Conservation (phyloP, 2,888 invertebrate species). For the Agriopis aurantiaria region DNA sequence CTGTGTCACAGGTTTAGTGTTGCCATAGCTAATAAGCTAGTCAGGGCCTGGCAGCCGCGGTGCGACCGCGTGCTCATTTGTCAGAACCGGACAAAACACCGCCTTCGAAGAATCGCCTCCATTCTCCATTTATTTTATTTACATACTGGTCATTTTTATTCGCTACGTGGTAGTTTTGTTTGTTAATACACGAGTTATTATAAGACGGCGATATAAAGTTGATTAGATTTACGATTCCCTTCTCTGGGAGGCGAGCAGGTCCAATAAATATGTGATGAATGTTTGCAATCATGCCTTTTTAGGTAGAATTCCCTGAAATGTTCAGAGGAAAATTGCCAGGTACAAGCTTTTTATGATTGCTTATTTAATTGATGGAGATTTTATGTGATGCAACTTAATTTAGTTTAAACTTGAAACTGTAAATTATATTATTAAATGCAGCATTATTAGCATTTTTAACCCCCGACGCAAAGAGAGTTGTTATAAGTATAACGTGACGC, state of each 20-base stretch:
- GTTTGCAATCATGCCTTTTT: slow-evolving; percentile 45
- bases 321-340: slow-evolving; percentile 19
- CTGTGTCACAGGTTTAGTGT: slow-evolving; percentile 8
- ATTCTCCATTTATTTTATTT: slow-evolving; percentile 61
- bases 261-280: slow-evolving; percentile 39
- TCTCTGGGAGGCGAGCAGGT: slow-evolving; percentile 36
- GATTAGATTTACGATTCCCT: slow-evolving; percentile 52
- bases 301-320: slow-evolving; percentile 28
- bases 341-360: slow-evolving; percentile 17
- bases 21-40: slow-evolving; percentile 11
- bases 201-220: slow-evolving; percentile 53
- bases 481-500: no score
- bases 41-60: slow-evolving; percentile 26
- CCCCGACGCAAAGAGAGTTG: no score
- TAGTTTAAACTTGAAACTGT: slow-evolving; percentile 4
- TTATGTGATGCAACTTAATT: slow-evolving; percentile 16
- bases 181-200: slow-evolving; percentile 54
- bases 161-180: slow-evolving; percentile 54
- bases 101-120: slow-evolving; percentile 63
- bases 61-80: slow-evolving; percentile 48
- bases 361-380: slow-evolving; percentile 16
- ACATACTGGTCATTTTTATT: slow-evolving; percentile 57
- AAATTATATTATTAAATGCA: not conserved
- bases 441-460: not conserved
- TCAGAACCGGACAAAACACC: slow-evolving; percentile 55